Conservation (phyloP, 2,113 vertebrate genomes). For the Delphinapterus leucas region DNA sequence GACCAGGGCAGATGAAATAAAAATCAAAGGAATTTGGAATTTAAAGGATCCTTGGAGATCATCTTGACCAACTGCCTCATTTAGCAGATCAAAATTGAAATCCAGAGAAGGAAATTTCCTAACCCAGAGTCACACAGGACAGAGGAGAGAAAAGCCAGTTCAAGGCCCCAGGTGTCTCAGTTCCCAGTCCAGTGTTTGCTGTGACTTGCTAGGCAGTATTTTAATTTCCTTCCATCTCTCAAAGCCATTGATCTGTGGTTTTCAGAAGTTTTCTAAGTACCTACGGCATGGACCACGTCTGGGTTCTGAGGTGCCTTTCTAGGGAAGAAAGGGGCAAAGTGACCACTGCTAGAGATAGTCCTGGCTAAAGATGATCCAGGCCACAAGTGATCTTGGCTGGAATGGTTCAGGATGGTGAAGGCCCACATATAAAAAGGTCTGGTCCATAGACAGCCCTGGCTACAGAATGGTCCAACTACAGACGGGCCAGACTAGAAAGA, state of each 20-base stretch:
- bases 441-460: background rate
- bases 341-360: background rate
- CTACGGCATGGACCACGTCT: background rate
- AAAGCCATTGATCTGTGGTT: background rate
- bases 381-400: background rate
- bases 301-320: background rate
- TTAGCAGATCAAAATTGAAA: slow-evolving; percentile 16
- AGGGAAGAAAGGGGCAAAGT: background rate
- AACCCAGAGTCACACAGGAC: background rate
- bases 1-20: background rate
- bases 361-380: background rate
- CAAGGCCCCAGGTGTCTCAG: background rate
- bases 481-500: background rate
- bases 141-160: background rate
- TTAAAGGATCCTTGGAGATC: background rate
- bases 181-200: background rate
- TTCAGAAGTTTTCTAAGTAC: background rate
- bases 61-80: background rate
- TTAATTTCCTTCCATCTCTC: background rate
- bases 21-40: slow-evolving; percentile 12
- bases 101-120: background rate
- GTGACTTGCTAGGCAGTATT: background rate
- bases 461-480: background rate
- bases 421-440: background rate
- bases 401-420: background rate